Evolutionary conservation across 2,888 invertebrate species (phyloP), one percentile per base, ranked within the genome.

Genomic region (Erebia palarica): DNA sequence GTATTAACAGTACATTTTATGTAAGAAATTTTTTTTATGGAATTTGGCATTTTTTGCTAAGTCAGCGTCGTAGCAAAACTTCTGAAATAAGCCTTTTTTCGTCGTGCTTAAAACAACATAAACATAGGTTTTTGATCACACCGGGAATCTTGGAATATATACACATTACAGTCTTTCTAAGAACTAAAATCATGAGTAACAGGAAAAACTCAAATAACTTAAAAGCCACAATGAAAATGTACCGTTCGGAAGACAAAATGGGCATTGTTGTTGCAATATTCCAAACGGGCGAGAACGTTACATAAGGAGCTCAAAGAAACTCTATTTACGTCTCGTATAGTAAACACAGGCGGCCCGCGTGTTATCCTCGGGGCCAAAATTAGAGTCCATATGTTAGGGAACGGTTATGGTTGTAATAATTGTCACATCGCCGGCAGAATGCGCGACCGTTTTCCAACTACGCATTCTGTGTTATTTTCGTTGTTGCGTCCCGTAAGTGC

Each of bases 351-450:
- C 80, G 82, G 81, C 80, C 80, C 81, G 83, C 82, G 78, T 78
- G 79, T 78, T 65, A 77, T 80, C 79, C 81, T 81, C 80, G 78
- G 75, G 73, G 83, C 85, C 84, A 85, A 80, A 88, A 83, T 86
- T 87, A 88, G 84, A 81, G 74, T 69, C 80, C 84, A 82, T 85
- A 83, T 81, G 82, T 83, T 83, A 82, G 77, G 77, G 78, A 80
- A 82, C 86, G 73, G 81, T 88, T 90, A 87, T 88, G 88, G 87
- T 82, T 82, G 84, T 83, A 86, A 88, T 88, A 86, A 86, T 85
- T 87, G 88, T 88, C 88, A 84, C 69, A 16, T 58, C 44, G 36
- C 7, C 36, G 73, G 65, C 13, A 18, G 47, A 27, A 49, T 27
- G 21, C n/a, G 21, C 53, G n/a, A 57, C 72, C 65, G 79, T 71